Evolutionary conservation across 2,888 invertebrate species (phyloP), one percentile per base, ranked within the genome.

Genomic region (Himalopsyche anomala): DNA sequence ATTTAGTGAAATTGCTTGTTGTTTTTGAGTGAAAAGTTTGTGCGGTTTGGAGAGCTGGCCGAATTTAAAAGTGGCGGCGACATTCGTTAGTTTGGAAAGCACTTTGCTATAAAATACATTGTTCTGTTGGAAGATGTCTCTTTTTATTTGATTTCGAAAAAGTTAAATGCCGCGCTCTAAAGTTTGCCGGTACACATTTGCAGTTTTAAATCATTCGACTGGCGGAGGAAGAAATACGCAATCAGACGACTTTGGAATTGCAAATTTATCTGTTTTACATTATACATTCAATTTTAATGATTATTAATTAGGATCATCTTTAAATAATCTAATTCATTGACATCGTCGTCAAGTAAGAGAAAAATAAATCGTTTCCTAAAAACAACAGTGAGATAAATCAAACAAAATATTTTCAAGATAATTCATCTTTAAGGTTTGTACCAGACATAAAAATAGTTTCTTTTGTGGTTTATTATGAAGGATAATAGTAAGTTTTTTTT

Each of bases 1-100:
- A 85, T 82, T 79, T 82, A 85, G 82, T 85, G 83, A 83, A 56
- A 83, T 83, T 83, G 83, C 56, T 83, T 83, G 83, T 83, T 62
- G 62, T 62, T 62, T 83, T 56, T 38, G 55, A 83, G 56, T 62
- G 83, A 51, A 55, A 36, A 54, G 83, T 56, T 56, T 83, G n/a
- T 4, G 62, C 38, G 56, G 42, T 15, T 56, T 56, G 83, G 56
- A 40, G 38, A 62, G 62, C 28, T 62, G 62, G 62, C 62, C 62
- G 62, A 62, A 62, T 62, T 62, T 62, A 62, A 62, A 62, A 62
- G 62, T 62, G 62, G 62, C 62, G 28, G 62, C 28, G 62, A 19
- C 62, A 62, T 62, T 19, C 28, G 62, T 62, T 62, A 62, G 62
- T 62, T 62, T 62, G 62, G 62, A 62, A 62, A 62, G 62, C 62